Evolutionary conservation across 2,888 invertebrate species (phyloP).

Genomic region (Xestia c-nigrum): DNA sequence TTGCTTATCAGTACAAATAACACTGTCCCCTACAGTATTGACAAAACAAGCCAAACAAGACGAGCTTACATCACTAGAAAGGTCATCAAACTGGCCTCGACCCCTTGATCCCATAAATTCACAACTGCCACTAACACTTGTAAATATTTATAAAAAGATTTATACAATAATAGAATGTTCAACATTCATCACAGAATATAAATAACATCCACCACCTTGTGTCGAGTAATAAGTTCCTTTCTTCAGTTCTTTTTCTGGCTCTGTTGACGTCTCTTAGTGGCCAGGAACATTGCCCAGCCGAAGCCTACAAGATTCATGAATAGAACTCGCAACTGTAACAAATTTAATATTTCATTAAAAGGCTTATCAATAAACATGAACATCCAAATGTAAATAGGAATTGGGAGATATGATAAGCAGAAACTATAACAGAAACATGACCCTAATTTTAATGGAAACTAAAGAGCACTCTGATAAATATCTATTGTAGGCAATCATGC

Average conservation of each 20-base stretch:
- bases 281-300: slow-evolving; percentile 94
- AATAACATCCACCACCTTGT: slow-evolving; percentile 67
- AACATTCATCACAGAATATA: slow-evolving; percentile 64
- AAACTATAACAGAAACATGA: not conserved
- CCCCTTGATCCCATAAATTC: slow-evolving; percentile 39
- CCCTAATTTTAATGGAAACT: not conserved
- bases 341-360: not conserved
- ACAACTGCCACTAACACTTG: slow-evolving; percentile 14
- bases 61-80: slow-evolving; percentile 30
- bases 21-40: slow-evolving; percentile 9
- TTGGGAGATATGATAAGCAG: not conserved
- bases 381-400: not conserved
- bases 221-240: slow-evolving; percentile 33
- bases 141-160: slow-evolving; percentile 48
- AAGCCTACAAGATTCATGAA: slow-evolving; percentile 94
- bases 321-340: slow-evolving; percentile 93
- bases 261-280: slow-evolving; percentile 92
- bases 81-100: slow-evolving; percentile 39
- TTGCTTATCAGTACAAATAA: slow-evolving; percentile 45
- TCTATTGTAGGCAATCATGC: not conserved
- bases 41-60: slow-evolving; percentile 1
- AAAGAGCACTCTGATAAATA: not conserved
- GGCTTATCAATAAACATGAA: not conserved
- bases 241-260: slow-evolving; percentile 79
- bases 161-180: slow-evolving; percentile 36